phyloP scores from a whole-genome alignment of 2,113 vertebrate species.

The Burhinus bistriatus region DNA sequence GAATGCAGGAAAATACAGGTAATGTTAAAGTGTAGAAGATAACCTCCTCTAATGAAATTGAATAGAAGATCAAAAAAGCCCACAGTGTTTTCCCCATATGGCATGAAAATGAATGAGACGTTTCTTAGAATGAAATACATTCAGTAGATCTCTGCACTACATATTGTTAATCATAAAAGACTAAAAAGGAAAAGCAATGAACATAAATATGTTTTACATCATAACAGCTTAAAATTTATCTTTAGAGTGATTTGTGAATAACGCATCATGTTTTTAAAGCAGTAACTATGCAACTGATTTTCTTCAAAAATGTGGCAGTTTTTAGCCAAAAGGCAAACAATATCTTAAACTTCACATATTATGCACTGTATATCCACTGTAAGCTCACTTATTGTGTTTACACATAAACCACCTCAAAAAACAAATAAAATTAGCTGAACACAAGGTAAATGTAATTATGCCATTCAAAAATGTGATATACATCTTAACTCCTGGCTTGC shows the following conservation, averaged over 20 bases:
- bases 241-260: background rate
- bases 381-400: background rate
- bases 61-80: background rate
- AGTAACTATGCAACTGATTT: background rate
- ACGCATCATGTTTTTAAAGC: background rate
- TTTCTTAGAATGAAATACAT: background rate
- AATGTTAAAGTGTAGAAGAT: background rate
- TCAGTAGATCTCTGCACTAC: background rate
- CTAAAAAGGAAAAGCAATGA: background rate
- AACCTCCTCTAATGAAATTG: background rate
- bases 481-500: background rate
- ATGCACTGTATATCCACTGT: background rate
- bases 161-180: background rate
- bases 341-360: background rate
- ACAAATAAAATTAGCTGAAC: background rate
- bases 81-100: background rate
- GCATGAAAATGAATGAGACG: background rate
- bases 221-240: background rate
- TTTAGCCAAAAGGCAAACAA: background rate
- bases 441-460: background rate
- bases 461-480: background rate
- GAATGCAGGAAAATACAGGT: background rate
- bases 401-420: background rate
- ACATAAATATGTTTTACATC: background rate
- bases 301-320: background rate